Percentiles rank a stretch among this genome's conserved stretches.
phyloP scores from a whole-genome alignment of 2,113 vertebrate genomes.

The Brevimyrus niger region DNA sequence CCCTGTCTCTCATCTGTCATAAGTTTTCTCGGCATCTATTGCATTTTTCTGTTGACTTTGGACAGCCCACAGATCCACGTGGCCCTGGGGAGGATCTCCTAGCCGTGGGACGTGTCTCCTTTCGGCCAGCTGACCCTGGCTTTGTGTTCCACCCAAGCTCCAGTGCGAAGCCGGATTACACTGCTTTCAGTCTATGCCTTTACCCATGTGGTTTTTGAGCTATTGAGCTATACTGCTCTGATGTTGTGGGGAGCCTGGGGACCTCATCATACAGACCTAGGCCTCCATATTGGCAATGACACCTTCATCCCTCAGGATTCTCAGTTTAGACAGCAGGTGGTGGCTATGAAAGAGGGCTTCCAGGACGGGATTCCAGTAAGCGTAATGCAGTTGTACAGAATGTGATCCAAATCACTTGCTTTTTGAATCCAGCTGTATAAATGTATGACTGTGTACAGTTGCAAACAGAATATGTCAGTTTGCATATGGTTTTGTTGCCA shows the following conservation, averaged over 20 bases:
- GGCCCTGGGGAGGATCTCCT: neutral
- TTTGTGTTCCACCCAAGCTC: neutral
- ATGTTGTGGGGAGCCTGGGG: neutral
- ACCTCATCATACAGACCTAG: neutral
- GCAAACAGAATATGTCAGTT: neutral
- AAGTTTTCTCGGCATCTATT: neutral
- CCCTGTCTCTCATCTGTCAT: neutral
- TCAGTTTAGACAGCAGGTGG: neutral
- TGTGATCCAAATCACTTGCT: neutral
- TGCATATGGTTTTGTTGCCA: neutral
- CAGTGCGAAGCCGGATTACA: neutral
- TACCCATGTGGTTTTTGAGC: neutral
- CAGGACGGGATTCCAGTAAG: neutral
- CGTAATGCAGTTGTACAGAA: neutral
- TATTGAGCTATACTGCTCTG: neutral
- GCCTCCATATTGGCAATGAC: neutral
- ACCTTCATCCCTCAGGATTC: neutral
- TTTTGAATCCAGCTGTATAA: neutral
- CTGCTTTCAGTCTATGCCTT: neutral
- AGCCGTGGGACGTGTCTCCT: neutral
- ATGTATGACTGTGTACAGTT: neutral
- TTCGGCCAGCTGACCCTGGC: neutral
- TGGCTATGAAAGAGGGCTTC: neutral
- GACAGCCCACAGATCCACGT: neutral
- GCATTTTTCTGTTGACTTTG: conserved; percentile 1